Conservation (phyloP, 2,113 vertebrate species). For the Oryzias melastigma region DNA sequence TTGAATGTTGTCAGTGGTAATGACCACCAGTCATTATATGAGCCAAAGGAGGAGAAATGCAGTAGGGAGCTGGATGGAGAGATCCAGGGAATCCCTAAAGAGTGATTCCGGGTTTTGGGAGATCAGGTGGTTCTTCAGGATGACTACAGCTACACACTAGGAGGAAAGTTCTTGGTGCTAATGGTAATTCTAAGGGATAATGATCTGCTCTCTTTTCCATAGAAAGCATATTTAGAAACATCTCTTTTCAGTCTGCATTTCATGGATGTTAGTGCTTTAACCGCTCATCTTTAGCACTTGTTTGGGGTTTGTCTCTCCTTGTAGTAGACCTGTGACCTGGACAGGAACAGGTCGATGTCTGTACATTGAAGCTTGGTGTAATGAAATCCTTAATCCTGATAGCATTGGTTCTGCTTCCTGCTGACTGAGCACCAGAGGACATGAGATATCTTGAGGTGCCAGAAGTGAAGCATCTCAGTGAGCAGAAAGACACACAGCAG, state of each 20-base stretch:
- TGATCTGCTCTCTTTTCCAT: too few relatives aligned
- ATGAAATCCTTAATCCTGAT: slow-evolving; percentile 55
- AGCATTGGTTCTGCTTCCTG: slow-evolving; percentile 23
- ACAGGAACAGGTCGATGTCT: slow-evolving; percentile 26
- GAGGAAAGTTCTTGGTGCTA: too few relatives aligned
- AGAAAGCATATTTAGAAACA: too few relatives aligned
- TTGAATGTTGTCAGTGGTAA: too few relatives aligned
- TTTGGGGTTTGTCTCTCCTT: neutral
- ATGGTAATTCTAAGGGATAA: too few relatives aligned
- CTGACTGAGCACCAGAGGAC: slow-evolving; percentile 31
- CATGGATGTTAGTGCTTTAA: slow-evolving; percentile 17
- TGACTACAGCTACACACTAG: too few relatives aligned
- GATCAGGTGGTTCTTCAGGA: too few relatives aligned
- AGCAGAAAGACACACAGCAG: slow-evolving; percentile 29
- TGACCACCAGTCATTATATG: too few relatives aligned
- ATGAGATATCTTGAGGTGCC: slow-evolving; percentile 10
- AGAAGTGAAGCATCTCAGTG: slow-evolving; percentile 30
- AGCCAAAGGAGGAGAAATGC: too few relatives aligned
- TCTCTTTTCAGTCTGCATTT: neutral
- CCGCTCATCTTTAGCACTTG: slow-evolving; percentile 22
- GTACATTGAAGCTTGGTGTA: slow-evolving; percentile 44
- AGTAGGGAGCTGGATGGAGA: too few relatives aligned
- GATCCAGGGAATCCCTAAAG: too few relatives aligned
- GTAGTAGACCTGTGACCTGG: slow-evolving; percentile 25
- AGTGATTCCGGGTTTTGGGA: too few relatives aligned